Conservation (phyloP, 1,140 invertebrate species). For the Centruroides vittatus region DNA sequence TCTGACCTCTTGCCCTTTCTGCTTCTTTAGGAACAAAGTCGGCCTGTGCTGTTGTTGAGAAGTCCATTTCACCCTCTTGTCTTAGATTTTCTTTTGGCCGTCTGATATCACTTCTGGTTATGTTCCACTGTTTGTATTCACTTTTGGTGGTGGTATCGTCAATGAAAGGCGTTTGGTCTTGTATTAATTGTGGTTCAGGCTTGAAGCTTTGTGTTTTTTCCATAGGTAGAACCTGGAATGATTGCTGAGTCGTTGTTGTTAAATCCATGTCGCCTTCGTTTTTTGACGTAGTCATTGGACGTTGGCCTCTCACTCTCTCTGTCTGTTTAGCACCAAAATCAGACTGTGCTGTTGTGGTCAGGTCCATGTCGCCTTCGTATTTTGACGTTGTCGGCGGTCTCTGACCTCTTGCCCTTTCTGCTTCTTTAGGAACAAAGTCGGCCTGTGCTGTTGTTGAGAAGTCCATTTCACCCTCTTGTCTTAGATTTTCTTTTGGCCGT, state of each 20-base stretch:
- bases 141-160: constrained; percentile 27
- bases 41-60: constrained; percentile 24
- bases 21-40: not conserved
- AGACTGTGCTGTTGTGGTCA: constrained; percentile 1
- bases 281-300: constrained; percentile 20
- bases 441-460: constrained; percentile 25
- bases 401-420: not conserved
- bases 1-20: not conserved
- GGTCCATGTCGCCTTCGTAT: not conserved
- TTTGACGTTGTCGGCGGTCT: not conserved
- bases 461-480: constrained; percentile 30
- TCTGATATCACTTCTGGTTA: constrained; percentile 18
- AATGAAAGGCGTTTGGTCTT: constrained; percentile 21
- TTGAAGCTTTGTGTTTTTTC: not conserved
- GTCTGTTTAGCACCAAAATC: not conserved
- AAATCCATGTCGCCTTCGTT: too few relatives aligned
- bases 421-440: not conserved
- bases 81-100: constrained; percentile 20
- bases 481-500: constrained; percentile 20
- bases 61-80: constrained; percentile 31
- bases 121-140: constrained; percentile 29
- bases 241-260: constrained; percentile 27
- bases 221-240: constrained; percentile 11
- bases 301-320: constrained; percentile 23
- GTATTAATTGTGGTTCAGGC: not conserved